Conservation (phyloP, 2,113 vertebrate genomes). For the Paralichthys olivaceus region DNA sequence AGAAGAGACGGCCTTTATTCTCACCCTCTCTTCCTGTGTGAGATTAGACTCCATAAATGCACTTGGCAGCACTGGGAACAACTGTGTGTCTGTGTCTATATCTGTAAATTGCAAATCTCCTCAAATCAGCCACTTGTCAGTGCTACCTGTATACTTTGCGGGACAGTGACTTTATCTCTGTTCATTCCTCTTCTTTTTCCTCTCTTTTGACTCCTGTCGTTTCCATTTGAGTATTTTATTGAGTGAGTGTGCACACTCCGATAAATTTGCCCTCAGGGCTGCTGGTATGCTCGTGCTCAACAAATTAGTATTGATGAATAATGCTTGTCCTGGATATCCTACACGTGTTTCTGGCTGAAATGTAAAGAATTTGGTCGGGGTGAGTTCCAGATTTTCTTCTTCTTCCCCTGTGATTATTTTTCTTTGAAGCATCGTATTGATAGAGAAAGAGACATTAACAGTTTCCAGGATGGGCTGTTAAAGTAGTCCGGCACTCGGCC, state of each 20-base stretch:
- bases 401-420: not conserved
- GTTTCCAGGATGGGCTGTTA: constrained; percentile 54
- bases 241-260: constrained; percentile 39
- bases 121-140: constrained; percentile 52
- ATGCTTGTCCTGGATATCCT: constrained; percentile 39
- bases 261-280: constrained; percentile 33
- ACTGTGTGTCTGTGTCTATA: constrained; percentile 33
- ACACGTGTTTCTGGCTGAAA: constrained; percentile 38
- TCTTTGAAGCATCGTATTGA: not conserved
- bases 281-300: constrained; percentile 34
- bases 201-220: not conserved
- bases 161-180: constrained; percentile 18
- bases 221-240: constrained; percentile 34
- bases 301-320: constrained; percentile 65
- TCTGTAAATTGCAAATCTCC: constrained; percentile 18
- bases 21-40: constrained; percentile 58
- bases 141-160: constrained; percentile 24
- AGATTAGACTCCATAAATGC: constrained; percentile 78
- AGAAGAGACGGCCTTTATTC: constrained; percentile 19
- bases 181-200: not conserved
- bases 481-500: constrained; percentile 54
- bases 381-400: not conserved
- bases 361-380: constrained; percentile 15
- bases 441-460: not conserved
- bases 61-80: constrained; percentile 55